Evolutionary conservation across 1,140 invertebrate genomes (phyloP), one percentile per base, ranked within the genome.

Genomic region (Ylistrum balloti): DNA sequence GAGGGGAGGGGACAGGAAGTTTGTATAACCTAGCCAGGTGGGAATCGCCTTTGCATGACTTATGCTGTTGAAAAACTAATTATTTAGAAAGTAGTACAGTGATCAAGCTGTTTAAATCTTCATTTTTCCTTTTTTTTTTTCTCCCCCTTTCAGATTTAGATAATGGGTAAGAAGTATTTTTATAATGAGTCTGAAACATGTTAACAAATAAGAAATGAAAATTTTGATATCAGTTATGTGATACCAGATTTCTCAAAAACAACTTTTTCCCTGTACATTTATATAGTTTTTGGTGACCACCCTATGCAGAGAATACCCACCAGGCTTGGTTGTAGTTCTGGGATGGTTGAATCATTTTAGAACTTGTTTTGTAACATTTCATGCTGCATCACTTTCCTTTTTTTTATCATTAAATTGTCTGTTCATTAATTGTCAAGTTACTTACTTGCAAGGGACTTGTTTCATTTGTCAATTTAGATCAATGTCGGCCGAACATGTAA

Each of bases 281-380:
- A n/a, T n/a, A n/a, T 11, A 20, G 45, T 56, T 56, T 17, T 20
- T 7, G 45, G 11, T 74, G n/a, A 28, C 56, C 3, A 3, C 2
- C 56, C 5, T 74, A 74, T 28, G 0, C n/a, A 28, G n/a, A 17
- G 56, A 28, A n/a, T 74, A 28, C 56, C 56, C 56, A 74, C 13
- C 56, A 74, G 56, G 22, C n/a, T 74, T 28, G 56, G 56, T 74
- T 74, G n/a, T 28, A 74, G 22, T 74, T 74, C 56, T 74, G 15
- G 56, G 56, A 74, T 28, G n/a, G n/a, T 74, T 74, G 56, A 1
- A 74, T 74, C 56, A n/a, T 74, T 74, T 74, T 74, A 74, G n/a
- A n/a, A 74, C n/a, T 74, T 74, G 56, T 74, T 74, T n/a, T 74
- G 56, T 74, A 74, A 74, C 56, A 74, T 74, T 74, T 74, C 56